A percentile compares a stretch with the other conserved stretches of the same genome.
Evolutionary conservation across 2,888 invertebrate genomes (phyloP).

Genomic region (Chironomus tentans): DNA sequence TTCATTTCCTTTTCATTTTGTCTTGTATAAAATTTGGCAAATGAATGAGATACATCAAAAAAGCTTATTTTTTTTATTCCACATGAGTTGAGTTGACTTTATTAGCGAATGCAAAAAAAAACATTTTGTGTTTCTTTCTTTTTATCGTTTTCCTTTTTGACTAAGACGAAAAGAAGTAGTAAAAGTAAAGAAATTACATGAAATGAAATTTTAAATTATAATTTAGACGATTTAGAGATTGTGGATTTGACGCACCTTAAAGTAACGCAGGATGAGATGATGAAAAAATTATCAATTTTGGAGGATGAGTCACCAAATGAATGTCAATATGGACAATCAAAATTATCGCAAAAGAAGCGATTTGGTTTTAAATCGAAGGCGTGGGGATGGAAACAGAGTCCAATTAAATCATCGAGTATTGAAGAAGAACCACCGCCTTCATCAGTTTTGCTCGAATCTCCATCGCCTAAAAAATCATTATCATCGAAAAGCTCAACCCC

Average conservation of each 20-base stretch:
- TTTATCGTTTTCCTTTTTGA: no score
- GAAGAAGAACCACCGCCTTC: slow-evolving; percentile 32
- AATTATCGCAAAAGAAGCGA: slow-evolving; percentile 29
- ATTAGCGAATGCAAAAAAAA: no score
- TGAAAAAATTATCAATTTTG: slow-evolving; percentile 28
- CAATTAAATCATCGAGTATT: slow-evolving; percentile 33
- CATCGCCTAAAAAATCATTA: slow-evolving; percentile 32
- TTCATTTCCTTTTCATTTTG: no score
- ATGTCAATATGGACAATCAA: not conserved
- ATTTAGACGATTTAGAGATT: slow-evolving; percentile 34
- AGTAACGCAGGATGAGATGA: slow-evolving; percentile 30
- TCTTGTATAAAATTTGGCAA: no score
- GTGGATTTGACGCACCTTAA: slow-evolving; percentile 33
- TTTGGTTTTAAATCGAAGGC: slow-evolving; percentile 31
- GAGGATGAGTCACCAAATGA: slow-evolving; percentile 2
- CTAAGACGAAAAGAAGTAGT: no score
- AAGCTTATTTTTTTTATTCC: no score
- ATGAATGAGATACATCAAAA: no score
- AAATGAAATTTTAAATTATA: not conserved
- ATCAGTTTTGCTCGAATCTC: slow-evolving; percentile 1
- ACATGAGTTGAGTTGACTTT: no score
- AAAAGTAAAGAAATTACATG: not conserved
- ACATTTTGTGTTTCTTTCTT: no score
- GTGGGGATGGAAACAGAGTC: slow-evolving; percentile 35
- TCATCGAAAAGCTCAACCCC: slow-evolving; percentile 33